Conservation (phyloP, 2,113 vertebrate genomes). For the Rhombomys opimus region DNA sequence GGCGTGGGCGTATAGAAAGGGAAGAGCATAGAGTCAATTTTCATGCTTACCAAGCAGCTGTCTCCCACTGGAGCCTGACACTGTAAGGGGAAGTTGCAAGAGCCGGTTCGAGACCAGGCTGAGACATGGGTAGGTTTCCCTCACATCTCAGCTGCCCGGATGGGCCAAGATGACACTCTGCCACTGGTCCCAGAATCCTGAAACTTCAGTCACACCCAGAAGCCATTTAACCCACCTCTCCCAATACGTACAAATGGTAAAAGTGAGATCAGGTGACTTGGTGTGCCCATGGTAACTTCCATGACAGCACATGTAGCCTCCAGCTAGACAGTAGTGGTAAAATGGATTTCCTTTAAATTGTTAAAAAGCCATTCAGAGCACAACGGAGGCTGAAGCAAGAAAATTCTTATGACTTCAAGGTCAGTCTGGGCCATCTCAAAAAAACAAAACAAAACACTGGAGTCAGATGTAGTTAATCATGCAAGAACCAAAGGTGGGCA, state of each 20-base stretch:
- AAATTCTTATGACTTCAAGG: not conserved
- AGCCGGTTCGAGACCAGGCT: not conserved
- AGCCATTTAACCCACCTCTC: not conserved
- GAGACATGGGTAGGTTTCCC: not conserved
- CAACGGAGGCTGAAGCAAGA: not conserved
- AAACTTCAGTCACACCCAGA: not conserved
- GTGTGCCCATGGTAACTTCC: not conserved
- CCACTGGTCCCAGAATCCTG: not conserved
- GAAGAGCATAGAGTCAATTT: accelerated
- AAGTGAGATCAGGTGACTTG: not conserved
- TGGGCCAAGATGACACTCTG: not conserved
- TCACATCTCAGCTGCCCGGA: not conserved
- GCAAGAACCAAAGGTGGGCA: not conserved
- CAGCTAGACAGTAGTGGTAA: too few species aligned
- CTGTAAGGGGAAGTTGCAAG: not conserved
- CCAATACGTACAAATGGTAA: not conserved
- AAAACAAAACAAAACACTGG: not conserved
- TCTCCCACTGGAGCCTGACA: accelerated
- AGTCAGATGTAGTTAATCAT: not conserved
- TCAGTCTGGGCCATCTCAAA: not conserved
- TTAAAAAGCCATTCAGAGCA: slow-evolving; percentile 5
- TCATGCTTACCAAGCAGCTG: accelerated
- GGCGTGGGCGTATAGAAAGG: not conserved
- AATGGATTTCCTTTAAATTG: not conserved
- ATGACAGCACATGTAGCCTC: not conserved